These are phyloP conservation scores for Rutilus rutilus DNA, from an alignment of 2,113 vertebrate species.

Conservation along the genomic window DNA sequence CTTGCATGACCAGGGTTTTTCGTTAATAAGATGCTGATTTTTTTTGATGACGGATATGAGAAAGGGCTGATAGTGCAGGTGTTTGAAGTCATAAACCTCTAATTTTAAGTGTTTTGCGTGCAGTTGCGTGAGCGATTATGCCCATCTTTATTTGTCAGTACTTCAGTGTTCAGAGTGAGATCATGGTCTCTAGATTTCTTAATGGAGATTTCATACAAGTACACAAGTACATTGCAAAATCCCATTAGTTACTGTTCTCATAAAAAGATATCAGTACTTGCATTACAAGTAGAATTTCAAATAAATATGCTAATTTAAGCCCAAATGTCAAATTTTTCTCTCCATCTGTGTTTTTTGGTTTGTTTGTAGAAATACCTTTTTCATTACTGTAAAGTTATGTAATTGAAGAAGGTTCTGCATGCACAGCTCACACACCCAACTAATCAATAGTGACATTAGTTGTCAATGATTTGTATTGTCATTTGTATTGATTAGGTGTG, in stretches of 20 bases:
- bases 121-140: constrained; percentile 30
- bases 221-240: neutral
- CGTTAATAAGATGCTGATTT: constrained; percentile 36
- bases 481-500: neutral
- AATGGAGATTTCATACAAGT: neutral
- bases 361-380: neutral
- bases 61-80: constrained; percentile 14
- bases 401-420: neutral
- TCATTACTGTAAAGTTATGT: neutral
- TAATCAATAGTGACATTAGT: neutral
- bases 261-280: neutral
- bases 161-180: constrained; percentile 22
- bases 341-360: neutral
- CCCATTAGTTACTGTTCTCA: neutral
- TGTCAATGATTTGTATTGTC: neutral
- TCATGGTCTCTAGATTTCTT: constrained; percentile 27
- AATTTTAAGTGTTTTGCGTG: constrained; percentile 38
- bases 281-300: neutral
- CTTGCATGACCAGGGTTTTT: constrained; percentile 14
- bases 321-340: neutral
- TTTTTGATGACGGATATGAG: constrained; percentile 30
- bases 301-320: neutral
- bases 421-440: neutral
- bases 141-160: neutral
- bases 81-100: constrained; percentile 40